Evolutionary conservation across 2,113 vertebrate genomes (phyloP).

Genomic region (Chauna torquata): DNA sequence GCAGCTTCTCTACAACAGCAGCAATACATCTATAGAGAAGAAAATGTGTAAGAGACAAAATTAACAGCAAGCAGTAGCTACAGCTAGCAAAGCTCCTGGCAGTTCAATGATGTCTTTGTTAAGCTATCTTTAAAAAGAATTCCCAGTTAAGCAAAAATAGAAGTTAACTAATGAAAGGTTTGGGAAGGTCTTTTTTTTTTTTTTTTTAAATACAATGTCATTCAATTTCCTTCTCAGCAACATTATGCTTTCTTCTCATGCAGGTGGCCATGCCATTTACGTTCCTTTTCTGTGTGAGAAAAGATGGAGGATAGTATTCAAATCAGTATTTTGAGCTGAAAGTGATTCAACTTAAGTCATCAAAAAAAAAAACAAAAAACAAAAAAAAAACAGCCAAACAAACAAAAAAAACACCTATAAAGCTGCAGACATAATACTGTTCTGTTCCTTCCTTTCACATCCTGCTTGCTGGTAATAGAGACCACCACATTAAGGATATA

Average conservation of each 20-base stretch:
- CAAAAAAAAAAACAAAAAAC: neutral
- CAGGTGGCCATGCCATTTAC: neutral
- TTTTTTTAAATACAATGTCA: no score
- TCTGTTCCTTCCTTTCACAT: neutral
- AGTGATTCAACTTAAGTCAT: neutral
- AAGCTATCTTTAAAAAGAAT: neutral
- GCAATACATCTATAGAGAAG: neutral
- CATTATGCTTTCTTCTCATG: neutral
- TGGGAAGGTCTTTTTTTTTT: neutral
- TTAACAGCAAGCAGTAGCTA: neutral
- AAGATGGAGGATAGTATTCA: neutral
- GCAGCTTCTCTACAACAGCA: neutral
- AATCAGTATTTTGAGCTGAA: neutral
- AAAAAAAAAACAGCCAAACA: no score
- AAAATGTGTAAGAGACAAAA: neutral
- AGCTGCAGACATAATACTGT: neutral
- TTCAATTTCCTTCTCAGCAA: neutral
- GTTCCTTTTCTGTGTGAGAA: neutral
- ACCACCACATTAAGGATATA: neutral
- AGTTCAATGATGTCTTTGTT: neutral
- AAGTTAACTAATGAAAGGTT: neutral
- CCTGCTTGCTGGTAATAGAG: neutral
- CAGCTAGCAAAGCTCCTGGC: neutral
- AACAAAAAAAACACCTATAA: neutral
- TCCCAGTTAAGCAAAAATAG: neutral